Conservation (phyloP, 2,888 invertebrate species). For the Theretra japonica region DNA sequence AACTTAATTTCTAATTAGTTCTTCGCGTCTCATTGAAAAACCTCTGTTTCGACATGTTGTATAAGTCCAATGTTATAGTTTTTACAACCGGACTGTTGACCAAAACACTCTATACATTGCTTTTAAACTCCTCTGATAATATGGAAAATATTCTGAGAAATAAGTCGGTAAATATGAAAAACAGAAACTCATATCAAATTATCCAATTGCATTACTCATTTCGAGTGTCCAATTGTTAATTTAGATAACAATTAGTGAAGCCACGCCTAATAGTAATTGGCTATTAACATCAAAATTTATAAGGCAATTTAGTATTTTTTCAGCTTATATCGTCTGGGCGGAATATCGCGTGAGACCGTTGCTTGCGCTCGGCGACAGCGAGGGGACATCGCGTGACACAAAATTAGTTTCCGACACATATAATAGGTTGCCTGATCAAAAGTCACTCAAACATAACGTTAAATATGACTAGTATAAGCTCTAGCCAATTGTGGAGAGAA, state of each 20-base stretch:
- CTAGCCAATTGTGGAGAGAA: background rate
- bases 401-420: constrained; percentile 23
- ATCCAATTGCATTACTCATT: too few species aligned
- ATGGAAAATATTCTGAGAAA: too few species aligned
- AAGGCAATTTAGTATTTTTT: constrained; percentile 1
- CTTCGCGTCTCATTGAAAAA: too few species aligned
- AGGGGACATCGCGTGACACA: constrained; percentile 21
- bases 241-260: background rate
- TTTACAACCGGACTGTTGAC: too few species aligned
- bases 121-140: too few species aligned
- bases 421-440: constrained; percentile 23
- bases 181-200: too few species aligned
- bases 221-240: background rate
- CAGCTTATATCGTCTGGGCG: background rate
- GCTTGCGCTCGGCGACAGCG: constrained; percentile 27
- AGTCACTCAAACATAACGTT: constrained; percentile 8
- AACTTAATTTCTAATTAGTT: too few species aligned
- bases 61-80: too few species aligned
- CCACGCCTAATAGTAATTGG: constrained; percentile 4
- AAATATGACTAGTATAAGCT: background rate
- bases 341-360: constrained; percentile 12
- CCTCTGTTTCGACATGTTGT: too few species aligned
- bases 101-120: too few species aligned
- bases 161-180: too few species aligned
- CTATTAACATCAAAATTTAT: background rate